These are phyloP conservation scores for Actinia equina DNA, from an alignment of 64 coral and sea anemone species.

Conservation along the genomic window DNA sequence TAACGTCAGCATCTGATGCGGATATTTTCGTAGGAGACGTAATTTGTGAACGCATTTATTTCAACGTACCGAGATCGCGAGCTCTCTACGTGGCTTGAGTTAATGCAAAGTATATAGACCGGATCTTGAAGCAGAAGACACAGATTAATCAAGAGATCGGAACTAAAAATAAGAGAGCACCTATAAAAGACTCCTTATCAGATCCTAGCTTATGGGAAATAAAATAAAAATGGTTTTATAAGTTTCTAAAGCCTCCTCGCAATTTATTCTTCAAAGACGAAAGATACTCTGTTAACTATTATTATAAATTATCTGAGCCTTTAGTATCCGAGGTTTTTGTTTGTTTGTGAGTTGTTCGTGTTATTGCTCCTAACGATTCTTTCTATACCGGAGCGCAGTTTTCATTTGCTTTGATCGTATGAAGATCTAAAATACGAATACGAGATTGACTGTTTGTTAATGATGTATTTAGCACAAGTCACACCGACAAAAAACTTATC, in stretches of 20 bases:
- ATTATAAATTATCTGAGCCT: no score
- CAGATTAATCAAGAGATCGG: neutral
- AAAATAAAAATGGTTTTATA: neutral
- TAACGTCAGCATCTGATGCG: neutral
- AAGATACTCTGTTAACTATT: no score
- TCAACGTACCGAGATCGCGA: neutral
- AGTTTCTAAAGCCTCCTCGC: neutral
- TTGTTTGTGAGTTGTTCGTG: no score
- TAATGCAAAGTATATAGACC: neutral
- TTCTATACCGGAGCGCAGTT: no score
- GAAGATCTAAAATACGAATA: no score
- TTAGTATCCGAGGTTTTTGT: no score
- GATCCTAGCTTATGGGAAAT: neutral
- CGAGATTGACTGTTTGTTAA: no score
- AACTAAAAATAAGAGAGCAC: neutral
- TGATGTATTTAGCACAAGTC: no score
- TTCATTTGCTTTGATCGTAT: no score
- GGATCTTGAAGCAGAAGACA: neutral
- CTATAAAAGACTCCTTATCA: neutral
- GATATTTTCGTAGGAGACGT: neutral
- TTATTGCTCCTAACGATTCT: no score
- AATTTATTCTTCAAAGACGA: no score
- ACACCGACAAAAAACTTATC: no score
- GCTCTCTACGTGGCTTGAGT: neutral
- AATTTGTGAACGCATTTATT: neutral